phyloP scores from a whole-genome alignment of 1,140 invertebrate species.

The Octopus sinensis region DNA sequence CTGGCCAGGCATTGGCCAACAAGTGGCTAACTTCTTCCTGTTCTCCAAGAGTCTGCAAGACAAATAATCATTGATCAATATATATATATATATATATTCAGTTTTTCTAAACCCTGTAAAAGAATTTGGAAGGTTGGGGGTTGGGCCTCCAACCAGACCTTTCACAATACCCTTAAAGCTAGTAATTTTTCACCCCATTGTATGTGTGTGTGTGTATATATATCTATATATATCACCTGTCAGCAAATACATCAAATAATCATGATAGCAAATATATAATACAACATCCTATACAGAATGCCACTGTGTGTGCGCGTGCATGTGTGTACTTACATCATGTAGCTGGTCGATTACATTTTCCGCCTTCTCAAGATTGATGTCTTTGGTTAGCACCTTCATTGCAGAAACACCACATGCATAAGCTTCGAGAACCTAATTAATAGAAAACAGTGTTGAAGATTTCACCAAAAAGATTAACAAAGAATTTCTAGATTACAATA shows the following conservation, averaged over 20 bases:
- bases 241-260: neutral
- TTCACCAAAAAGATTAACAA: too few relatives aligned
- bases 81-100: too few relatives aligned
- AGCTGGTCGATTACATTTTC: slow-evolving; percentile 8
- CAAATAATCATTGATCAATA: neutral
- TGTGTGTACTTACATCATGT: slow-evolving; percentile 7
- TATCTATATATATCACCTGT: neutral
- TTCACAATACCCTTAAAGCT: neutral
- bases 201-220: neutral
- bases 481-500: too few relatives aligned
- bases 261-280: neutral
- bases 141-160: neutral
- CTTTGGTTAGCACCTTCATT: neutral
- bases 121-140: neutral
- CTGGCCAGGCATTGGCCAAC: neutral
- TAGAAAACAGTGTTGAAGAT: too few relatives aligned
- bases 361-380: slow-evolving; percentile 11
- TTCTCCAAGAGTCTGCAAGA: neutral
- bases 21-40: neutral
- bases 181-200: neutral
- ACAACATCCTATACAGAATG: neutral
- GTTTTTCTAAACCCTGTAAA: neutral
- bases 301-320: neutral
- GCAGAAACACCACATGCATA: slow-evolving; percentile 5
- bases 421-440: neutral